These are phyloP conservation scores for Tiaroga cobitis DNA, from an alignment of 2,797 vertebrate species.

Conservation along the genomic window DNA sequence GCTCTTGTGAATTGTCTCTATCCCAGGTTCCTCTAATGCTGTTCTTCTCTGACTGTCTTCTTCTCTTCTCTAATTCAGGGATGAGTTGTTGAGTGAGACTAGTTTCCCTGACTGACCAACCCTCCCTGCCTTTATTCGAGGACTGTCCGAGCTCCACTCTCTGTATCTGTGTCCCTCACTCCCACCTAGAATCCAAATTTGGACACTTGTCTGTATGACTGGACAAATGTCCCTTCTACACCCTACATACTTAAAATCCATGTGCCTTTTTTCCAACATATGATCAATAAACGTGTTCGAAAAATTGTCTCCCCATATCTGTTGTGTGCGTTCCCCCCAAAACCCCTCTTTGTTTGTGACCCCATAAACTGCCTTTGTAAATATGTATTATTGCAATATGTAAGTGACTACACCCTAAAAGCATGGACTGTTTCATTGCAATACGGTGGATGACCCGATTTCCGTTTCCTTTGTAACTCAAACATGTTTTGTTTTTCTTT, in stretches of 20 bases:
- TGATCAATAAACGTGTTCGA: conserved; percentile 58
- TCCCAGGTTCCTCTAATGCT: conserved; percentile 57
- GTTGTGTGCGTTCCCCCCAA: conserved; percentile 54
- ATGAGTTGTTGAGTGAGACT: conserved; percentile 89
- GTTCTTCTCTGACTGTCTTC: conserved; percentile 78
- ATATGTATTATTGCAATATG: conserved; percentile 69
- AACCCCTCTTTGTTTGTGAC: conserved; percentile 33
- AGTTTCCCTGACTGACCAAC: conserved; percentile 87
- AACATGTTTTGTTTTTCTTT: conserved; percentile 82
- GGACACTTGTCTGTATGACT: conserved; percentile 65
- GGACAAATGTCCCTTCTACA: conserved; percentile 53
- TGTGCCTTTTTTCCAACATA: conserved; percentile 64
- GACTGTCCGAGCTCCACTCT: conserved; percentile 78
- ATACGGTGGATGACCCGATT: conserved; percentile 58
- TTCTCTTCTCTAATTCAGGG: conserved; percentile 86
- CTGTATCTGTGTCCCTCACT: conserved; percentile 67
- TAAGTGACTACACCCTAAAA: conserved; percentile 50
- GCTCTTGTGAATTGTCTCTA: conserved; percentile 67
- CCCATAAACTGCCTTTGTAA: conserved; percentile 69
- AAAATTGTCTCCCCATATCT: conserved; percentile 43
- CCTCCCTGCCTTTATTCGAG: conserved; percentile 78
- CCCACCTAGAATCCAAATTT: conserved; percentile 69
- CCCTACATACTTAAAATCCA: conserved; percentile 52
- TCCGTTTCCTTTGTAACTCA: conserved; percentile 72
- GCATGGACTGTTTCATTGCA: conserved; percentile 50